phyloP scores from a whole-genome alignment of 2,113 vertebrate species.

The Grallaria varia region DNA sequence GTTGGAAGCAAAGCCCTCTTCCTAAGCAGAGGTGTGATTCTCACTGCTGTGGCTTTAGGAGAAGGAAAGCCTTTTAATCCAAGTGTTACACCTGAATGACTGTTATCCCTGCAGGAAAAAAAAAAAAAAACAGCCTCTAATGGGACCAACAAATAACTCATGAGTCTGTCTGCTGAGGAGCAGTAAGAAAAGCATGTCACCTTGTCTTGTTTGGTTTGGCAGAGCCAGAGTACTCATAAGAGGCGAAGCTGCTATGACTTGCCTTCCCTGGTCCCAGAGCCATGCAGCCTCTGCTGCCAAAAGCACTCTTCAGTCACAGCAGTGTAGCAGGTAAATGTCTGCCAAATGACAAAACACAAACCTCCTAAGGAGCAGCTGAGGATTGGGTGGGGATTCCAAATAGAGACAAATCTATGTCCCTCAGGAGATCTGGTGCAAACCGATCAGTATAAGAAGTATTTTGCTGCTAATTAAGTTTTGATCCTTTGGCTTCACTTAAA shows the following conservation, averaged over 20 bases:
- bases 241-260: slow-evolving; percentile 48
- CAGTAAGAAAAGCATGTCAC: not conserved
- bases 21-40: not conserved
- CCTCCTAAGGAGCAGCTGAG: slow-evolving; percentile 52
- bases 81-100: slow-evolving; percentile 20
- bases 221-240: not conserved
- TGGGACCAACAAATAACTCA: slow-evolving; percentile 20
- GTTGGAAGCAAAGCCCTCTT: not conserved
- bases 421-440: slow-evolving; percentile 70
- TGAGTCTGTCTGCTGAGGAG: not conserved
- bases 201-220: slow-evolving; percentile 46
- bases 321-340: not conserved
- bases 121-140: not conserved
- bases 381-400: slow-evolving; percentile 69
- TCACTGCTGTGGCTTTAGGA: not conserved
- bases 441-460: slow-evolving; percentile 69
- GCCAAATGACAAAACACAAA: slow-evolving; percentile 59
- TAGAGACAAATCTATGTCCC: slow-evolving; percentile 74
- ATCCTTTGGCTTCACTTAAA: slow-evolving; percentile 82
- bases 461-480: slow-evolving; percentile 79
- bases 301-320: not conserved
- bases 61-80: slow-evolving; percentile 35
- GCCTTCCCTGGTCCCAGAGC: slow-evolving; percentile 41
- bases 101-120: slow-evolving; percentile 7
- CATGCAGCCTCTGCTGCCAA: not conserved